phyloP scores from a whole-genome alignment of 2,888 invertebrate genomes.

The Serrognathus titanus region DNA sequence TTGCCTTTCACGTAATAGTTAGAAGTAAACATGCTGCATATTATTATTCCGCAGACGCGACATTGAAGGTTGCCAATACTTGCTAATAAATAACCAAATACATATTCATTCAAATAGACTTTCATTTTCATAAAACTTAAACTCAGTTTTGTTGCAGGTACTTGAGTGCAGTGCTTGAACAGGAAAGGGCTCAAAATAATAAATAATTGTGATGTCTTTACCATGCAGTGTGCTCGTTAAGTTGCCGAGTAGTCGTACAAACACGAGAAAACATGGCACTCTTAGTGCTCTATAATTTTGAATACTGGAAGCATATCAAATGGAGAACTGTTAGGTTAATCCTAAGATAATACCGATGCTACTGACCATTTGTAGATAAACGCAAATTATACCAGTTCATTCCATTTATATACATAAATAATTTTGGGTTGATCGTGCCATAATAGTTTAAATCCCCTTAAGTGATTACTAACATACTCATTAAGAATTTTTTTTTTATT shows the following conservation, averaged over 20 bases:
- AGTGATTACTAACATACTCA: conserved; percentile 1
- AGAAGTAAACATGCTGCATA: conserved; percentile 5
- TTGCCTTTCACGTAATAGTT: conserved; percentile 30
- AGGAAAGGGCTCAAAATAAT: conserved; percentile 9
- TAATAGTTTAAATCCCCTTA: conserved; percentile 6
- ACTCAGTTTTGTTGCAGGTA: conserved; percentile 14
- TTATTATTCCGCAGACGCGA: not conserved
- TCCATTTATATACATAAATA: conserved; percentile 8
- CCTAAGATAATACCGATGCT: conserved; percentile 35
- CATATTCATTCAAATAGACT: not conserved
- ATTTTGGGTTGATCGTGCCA: conserved; percentile 23
- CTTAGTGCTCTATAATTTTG: conserved; percentile 43
- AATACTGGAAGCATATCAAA: conserved; percentile 79
- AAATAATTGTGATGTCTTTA: conserved; percentile 39
- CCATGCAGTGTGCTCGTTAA: conserved; percentile 26
- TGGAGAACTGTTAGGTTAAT: conserved; percentile 61
- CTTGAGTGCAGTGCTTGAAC: conserved; percentile 2
- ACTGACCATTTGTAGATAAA: conserved; percentile 13
- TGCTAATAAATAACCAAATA: not conserved
- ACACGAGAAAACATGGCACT: conserved; percentile 4
- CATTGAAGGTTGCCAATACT: not conserved
- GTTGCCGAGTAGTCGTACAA: not conserved
- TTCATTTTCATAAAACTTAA: not conserved
- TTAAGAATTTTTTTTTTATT: not conserved
- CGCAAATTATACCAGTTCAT: conserved; percentile 11